Evolutionary conservation across 2,888 invertebrate genomes (phyloP), one percentile per base, ranked within the genome.

Genomic region (Torymus tubicola): DNA sequence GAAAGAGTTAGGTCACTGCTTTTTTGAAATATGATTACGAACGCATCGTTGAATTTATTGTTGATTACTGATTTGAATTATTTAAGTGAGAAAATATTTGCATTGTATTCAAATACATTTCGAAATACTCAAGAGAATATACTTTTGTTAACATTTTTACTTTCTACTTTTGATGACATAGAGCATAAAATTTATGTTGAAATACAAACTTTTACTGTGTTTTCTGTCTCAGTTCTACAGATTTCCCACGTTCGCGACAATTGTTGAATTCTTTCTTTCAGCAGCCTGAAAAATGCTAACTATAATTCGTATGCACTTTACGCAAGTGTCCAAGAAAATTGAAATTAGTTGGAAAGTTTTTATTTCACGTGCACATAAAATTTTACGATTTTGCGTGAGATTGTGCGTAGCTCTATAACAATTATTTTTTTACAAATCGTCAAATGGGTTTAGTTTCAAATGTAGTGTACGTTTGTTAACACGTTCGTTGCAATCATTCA

Each of bases 221-320:
- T 69, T 61, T 58, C 57, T 64, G 11, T 57, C 72, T 61, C 16
- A 52, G 16, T 69, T 57, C 77, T 73, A 31, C 42, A 63, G 57
- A 69, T 75, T 71, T 81, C 78, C 72, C 81, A 81, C 67, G 78
- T 68, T 71, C 67, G 50, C 68, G 71, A 73, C 69, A 69, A 73
- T 81, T 78, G 73, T 74, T 60, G 63, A 70, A 50, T 64, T 70
- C 53, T n/a, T 69, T 81, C 76, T 77, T 81, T 63, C 53, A 58
- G 2, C 63, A 64, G 68, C 78, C 77, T 70, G 78, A 81, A 81
- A 81, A 73, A 81, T 74, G 60, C 53, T 65, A 78, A 69, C 50
- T 55, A 60, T 31, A 61, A 61, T 75, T 61, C 16, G 71, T 80
- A 71, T 75, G 10, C 55, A 71, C 60, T 71, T 67, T 65, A 65